Evolutionary conservation across 1,140 invertebrate species (phyloP).

Genomic region (Psilanteris sp.): DNA sequence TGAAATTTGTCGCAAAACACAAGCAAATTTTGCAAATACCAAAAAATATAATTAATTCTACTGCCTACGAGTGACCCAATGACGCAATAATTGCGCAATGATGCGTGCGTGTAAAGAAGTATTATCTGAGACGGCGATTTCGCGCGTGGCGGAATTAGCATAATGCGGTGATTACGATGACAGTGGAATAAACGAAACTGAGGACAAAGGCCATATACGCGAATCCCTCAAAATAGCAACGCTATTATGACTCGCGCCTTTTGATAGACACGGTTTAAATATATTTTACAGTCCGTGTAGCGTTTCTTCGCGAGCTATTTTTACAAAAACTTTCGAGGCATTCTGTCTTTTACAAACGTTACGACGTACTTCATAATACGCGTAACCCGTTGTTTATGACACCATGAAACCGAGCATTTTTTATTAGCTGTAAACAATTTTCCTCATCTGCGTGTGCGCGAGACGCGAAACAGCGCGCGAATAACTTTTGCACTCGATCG

Average conservation of each 20-base stretch:
- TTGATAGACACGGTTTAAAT: constrained; percentile 29
- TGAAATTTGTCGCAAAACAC: no score
- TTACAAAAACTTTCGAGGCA: constrained; percentile 12
- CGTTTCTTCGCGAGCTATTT: constrained; percentile 14
- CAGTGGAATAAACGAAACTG: constrained; percentile 8
- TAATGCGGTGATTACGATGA: constrained; percentile 12
- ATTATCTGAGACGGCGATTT: no score
- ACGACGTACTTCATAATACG: constrained; percentile 7
- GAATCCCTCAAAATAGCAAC: constrained; percentile 22
- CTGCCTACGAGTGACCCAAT: no score
- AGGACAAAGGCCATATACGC: constrained; percentile 6
- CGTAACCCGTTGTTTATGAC: constrained; percentile 4
- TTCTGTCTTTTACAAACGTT: constrained; percentile 6
- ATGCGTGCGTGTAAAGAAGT: no score
- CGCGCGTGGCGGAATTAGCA: constrained; percentile 25
- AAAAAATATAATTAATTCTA: no score
- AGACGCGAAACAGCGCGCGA: no score
- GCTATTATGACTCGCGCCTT: constrained; percentile 13
- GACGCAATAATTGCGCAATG: background rate
- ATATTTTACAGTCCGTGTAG: constrained; percentile 16
- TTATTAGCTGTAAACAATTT: no score
- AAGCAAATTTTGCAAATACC: no score
- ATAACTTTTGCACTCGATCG: no score
- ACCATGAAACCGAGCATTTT: constrained; percentile 9
- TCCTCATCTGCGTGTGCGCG: no score